Evolutionary conservation across 2,888 invertebrate genomes (phyloP).

Genomic region (Halocaridina rubra): DNA sequence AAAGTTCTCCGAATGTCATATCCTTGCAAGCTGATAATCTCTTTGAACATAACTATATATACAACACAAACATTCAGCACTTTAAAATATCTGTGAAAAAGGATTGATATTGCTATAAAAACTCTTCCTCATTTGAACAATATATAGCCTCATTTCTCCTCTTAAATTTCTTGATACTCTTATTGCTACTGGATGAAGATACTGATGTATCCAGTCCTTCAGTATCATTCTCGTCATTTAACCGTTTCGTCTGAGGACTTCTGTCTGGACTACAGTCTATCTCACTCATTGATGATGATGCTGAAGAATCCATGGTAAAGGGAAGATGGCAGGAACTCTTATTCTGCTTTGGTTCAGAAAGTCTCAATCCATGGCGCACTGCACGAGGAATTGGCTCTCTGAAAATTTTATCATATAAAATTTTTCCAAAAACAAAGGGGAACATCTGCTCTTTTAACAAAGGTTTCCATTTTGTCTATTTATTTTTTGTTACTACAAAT

Average conservation of each 20-base stretch:
- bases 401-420: too few relatives aligned
- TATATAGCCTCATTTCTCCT: constrained; percentile 45
- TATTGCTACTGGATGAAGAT: neutral
- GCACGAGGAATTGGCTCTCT: neutral
- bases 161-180: constrained; percentile 31
- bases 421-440: too few relatives aligned
- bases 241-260: constrained; percentile 37
- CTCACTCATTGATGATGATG: constrained; percentile 44
- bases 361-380: constrained; percentile 5
- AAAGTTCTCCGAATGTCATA: too few relatives aligned
- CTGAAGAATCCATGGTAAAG: constrained; percentile 27
- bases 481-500: too few relatives aligned
- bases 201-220: neutral
- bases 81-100: too few relatives aligned
- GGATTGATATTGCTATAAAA: too few relatives aligned
- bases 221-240: constrained; percentile 20
- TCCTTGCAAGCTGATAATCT: too few relatives aligned
- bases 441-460: too few relatives aligned
- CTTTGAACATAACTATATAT: too few relatives aligned
- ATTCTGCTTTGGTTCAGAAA: constrained; percentile 21
- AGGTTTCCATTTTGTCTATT: too few relatives aligned
- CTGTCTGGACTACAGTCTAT: constrained; percentile 37
- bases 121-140: constrained; percentile 42
- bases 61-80: too few relatives aligned
- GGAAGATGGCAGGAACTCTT: neutral